Evolutionary conservation across 2,888 invertebrate species (phyloP), one percentile per base, ranked within the genome.

Genomic region (Muscina levida): DNA sequence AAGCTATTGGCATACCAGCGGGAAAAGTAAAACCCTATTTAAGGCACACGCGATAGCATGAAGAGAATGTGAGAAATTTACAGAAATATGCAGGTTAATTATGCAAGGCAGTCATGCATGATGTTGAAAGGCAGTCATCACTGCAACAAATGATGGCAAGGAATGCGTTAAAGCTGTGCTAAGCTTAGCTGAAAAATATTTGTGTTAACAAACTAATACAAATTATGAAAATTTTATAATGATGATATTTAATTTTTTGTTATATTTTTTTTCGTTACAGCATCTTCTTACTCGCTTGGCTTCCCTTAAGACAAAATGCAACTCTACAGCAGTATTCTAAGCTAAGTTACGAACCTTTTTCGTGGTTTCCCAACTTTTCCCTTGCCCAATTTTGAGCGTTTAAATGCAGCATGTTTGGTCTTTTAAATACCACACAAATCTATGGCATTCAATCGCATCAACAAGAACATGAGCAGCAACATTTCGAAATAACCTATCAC

Each of bases 371-470:
- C 3, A 31, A 31, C 31, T 5, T 31, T 31, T 31, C 42, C 17
- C 24, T 48, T 17, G 1, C 37, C 44, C 6, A 42, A 24, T 31
- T 31, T 3, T 31, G 31, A 31, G 31, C 31, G 8, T 31, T n/a
- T n/a, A n/a, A n/a, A n/a, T 8, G 8, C 19, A 73, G 85, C 72
- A 90, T 90, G 89, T 90, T 89, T 82, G 87, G 89, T 83, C 86
- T 89, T 83, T 85, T 89, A 13, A 88, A 87, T 85, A 86, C 87
- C 73, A 87, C 88, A 57, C 89, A 89, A 84, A 87, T 89, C 83
- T 89, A 89, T 87, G 89, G 88, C 85, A 84, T 89, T 79, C 73
- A 86, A 82, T 62, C 81, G 82, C 2, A 85, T 81, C 77, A 82
- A 74, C 59, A 68, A 53, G 66, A 71, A 71, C 76, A 82, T 73